phyloP scores from a whole-genome alignment of 2,113 vertebrate species.

The Callionymus lyra region DNA sequence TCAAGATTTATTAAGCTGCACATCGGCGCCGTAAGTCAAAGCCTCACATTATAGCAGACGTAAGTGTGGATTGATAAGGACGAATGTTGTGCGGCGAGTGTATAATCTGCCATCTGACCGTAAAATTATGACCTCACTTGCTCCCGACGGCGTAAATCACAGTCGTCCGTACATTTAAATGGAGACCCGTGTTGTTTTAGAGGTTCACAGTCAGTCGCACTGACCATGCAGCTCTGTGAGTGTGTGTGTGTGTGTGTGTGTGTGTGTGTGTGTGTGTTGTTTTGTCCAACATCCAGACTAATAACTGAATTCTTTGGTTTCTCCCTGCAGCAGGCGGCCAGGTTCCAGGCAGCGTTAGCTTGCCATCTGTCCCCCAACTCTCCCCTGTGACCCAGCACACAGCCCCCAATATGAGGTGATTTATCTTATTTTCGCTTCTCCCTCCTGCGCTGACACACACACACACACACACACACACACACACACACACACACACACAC shows the following conservation, averaged over 20 bases:
- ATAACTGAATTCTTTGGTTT: conserved; percentile 57
- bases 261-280: conserved; percentile 2
- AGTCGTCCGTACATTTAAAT: conserved; percentile 43
- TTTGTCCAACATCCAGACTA: conserved; percentile 54
- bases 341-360: conserved; percentile 77
- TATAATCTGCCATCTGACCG: conserved; percentile 51
- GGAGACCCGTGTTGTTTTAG: conserved; percentile 42
- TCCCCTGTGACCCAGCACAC: conserved; percentile 85
- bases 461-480: conserved; percentile 5
- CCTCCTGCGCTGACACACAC: not conserved
- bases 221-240: conserved; percentile 24
- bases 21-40: not conserved
- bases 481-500: conserved; percentile 5
- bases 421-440: conserved; percentile 47
- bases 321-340: conserved; percentile 62
- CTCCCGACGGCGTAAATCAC: conserved; percentile 42
- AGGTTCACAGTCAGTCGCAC: conserved; percentile 41
- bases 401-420: conserved; percentile 92
- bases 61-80: conserved; percentile 41
- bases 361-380: conserved; percentile 87
- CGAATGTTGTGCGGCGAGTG: conserved; percentile 35
- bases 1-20: no score
- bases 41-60: conserved; percentile 22
- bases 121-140: conserved; percentile 42
- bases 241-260: not conserved